Percentiles rank a stretch among this genome's conserved stretches.
Conservation (phyloP, 2,113 vertebrate species). For the Amblyornis subalaris region DNA sequence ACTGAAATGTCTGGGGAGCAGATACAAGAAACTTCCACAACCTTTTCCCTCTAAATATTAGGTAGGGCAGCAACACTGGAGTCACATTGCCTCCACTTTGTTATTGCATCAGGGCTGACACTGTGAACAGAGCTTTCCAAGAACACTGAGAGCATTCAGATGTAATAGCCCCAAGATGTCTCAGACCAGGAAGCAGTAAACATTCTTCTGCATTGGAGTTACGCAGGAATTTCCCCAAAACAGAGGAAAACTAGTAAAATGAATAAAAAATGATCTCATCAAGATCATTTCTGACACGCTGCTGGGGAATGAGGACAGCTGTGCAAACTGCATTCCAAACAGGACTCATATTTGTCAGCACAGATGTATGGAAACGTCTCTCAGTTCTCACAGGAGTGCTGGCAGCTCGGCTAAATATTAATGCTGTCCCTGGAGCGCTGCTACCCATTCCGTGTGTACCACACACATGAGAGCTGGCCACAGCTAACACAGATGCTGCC, state of each 20-base stretch:
- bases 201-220: not conserved
- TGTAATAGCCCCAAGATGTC: not conserved
- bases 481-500: not conserved
- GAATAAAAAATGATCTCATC: not conserved
- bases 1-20: not conserved
- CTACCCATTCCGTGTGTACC: not conserved
- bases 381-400: not conserved
- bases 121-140: not conserved
- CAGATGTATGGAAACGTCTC: not conserved
- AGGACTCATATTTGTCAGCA: constrained; percentile 14
- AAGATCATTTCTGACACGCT: not conserved
- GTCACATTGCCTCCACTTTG: not conserved
- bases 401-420: not conserved
- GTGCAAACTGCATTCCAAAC: constrained; percentile 2
- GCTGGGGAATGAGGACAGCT: not conserved
- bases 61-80: not conserved
- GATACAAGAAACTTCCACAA: not conserved
- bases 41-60: not conserved
- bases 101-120: not conserved
- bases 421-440: not conserved
- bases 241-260: not conserved
- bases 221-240: not conserved
- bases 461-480: not conserved
- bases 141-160: not conserved
- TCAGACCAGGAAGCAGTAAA: not conserved